phyloP scores from a whole-genome alignment of 2,888 invertebrate genomes.

The Drosophila borborema region DNA sequence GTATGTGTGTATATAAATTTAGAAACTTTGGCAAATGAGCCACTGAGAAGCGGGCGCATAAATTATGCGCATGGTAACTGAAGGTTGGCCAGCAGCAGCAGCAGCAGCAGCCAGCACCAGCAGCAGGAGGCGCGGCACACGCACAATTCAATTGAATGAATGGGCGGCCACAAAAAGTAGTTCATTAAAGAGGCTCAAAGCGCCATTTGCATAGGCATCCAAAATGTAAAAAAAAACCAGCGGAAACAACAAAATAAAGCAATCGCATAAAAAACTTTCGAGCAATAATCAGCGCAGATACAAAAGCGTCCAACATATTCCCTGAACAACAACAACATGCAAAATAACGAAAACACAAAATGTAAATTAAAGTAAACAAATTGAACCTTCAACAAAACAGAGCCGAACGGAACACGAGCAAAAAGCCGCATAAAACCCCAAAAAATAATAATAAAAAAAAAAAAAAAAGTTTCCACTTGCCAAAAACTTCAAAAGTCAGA shows the following conservation, averaged over 20 bases:
- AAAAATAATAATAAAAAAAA: constrained; percentile 40
- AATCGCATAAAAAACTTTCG: constrained; percentile 16
- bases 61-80: constrained; percentile 43
- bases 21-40: constrained; percentile 71
- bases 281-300: constrained; percentile 43
- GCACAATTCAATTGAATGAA: constrained; percentile 74
- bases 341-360: constrained; percentile 47
- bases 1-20: constrained; percentile 19
- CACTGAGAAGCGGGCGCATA: constrained; percentile 54
- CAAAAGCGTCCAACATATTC: constrained; percentile 30
- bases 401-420: constrained; percentile 3
- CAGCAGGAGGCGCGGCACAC: constrained; percentile 45
- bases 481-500: constrained; percentile 78
- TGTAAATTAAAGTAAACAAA: constrained; percentile 78
- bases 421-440: constrained; percentile 13
- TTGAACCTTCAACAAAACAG: constrained; percentile 18
- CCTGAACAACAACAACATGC: constrained; percentile 27
- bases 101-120: neutral
- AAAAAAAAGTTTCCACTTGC: constrained; percentile 63
- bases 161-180: constrained; percentile 62
- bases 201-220: constrained; percentile 63
- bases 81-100: neutral
- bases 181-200: constrained; percentile 67
- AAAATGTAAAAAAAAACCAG: neutral
- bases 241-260: constrained; percentile 9